Evolutionary conservation across 2,113 vertebrate genomes (phyloP), one percentile per base, ranked within the genome.

Genomic region (Nansenia antarctica): DNA sequence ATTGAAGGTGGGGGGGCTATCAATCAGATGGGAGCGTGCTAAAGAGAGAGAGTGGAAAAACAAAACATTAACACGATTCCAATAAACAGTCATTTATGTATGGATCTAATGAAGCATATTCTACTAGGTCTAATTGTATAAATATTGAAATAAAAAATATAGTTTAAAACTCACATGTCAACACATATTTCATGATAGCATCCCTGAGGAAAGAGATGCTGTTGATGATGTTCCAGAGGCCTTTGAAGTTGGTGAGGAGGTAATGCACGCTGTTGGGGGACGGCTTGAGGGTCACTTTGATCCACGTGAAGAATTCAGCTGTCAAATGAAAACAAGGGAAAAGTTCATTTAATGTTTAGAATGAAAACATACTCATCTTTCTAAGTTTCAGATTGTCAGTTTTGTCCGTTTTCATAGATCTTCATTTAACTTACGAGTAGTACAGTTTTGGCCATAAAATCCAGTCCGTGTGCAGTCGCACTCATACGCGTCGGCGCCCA

Each of bases 391-490:
- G 12, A 29, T 20, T 1, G 32, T 32, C 30, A 5, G 3, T 57
- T 31, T n/a, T 12, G 8, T 62, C 6, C 11, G 3, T 34, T 9
- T 4, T 30, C 12, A 18, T 1, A 45, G 6, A 20, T 24, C 3
- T 2, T 24, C n/a, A 32, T 1, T 30, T 20, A 11, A 91, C 91
- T 93, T 92, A 99, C 98, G 96, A 0, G 85, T 92, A 0, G 93
- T 90, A 73, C 98, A 99, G 88, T 98, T 98, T 67, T 94, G 89
- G 0, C 96, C 98, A 0, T 93, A 91, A 77, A 64, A 98, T 0
- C 98, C 98, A 0, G 98, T 99, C 2, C 96, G 84, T 0, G 95
- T 98, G 62, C 98, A 99, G 67, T 99, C 98, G 22, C 98, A 99
- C 63, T 94, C 93, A 9, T 98, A 99, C 0, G 2, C 70, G 14